phyloP scores from a whole-genome alignment of 2,888 invertebrate genomes.

The Graphium colonna region DNA sequence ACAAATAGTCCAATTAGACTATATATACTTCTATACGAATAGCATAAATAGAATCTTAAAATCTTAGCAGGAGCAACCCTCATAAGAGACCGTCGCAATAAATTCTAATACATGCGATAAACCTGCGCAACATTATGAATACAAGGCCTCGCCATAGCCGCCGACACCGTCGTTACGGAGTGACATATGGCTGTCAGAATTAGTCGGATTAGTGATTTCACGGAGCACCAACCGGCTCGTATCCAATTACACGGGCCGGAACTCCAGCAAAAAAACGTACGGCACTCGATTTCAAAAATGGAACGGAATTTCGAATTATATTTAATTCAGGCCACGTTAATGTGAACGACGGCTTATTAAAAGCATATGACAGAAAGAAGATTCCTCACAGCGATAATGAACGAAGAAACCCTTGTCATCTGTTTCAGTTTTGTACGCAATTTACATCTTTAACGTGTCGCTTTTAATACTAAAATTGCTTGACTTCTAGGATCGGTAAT shows the following conservation, averaged over 20 bases:
- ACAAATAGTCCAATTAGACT: too few species aligned
- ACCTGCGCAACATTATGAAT: slow-evolving; percentile 10
- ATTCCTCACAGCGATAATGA: slow-evolving; percentile 22
- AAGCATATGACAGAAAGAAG: slow-evolving; percentile 36
- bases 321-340: slow-evolving; percentile 48
- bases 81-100: too few species aligned
- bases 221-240: slow-evolving; percentile 62
- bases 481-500: slow-evolving; percentile 5
- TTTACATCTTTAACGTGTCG: slow-evolving; percentile 11
- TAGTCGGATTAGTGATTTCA: slow-evolving; percentile 79
- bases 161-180: slow-evolving; percentile 62
- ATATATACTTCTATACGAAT: too few species aligned
- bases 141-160: slow-evolving; percentile 34
- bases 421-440: slow-evolving; percentile 6
- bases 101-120: slow-evolving; percentile 4
- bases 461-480: slow-evolving; percentile 6
- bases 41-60: too few species aligned
- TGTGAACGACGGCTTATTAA: slow-evolving; percentile 39
- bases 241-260: slow-evolving; percentile 73
- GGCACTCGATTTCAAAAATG: slow-evolving; percentile 58
- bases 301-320: slow-evolving; percentile 50
- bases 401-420: slow-evolving; percentile 19
- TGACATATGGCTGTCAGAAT: slow-evolving; percentile 80
- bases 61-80: too few species aligned
- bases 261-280: slow-evolving; percentile 65